phyloP scores from a whole-genome alignment of 2,888 invertebrate species.

The Amphipoea oculea region DNA sequence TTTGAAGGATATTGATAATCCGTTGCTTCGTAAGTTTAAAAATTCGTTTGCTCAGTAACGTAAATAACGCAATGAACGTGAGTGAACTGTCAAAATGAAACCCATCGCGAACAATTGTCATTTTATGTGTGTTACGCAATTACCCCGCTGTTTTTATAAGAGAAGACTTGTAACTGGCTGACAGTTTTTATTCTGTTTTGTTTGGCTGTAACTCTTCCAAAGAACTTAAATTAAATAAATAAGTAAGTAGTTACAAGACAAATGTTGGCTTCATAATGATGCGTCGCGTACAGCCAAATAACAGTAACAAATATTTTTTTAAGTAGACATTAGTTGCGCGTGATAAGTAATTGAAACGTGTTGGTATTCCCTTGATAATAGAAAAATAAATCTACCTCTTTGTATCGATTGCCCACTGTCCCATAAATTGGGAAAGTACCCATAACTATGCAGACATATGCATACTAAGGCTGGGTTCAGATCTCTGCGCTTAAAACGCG shows the following conservation, averaged over 20 bases:
- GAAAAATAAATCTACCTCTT: not conserved
- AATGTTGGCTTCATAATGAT: not conserved
- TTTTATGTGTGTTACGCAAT: not conserved
- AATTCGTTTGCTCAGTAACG: too few species aligned
- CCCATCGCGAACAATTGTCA: too few species aligned
- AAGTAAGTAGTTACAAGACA: not conserved
- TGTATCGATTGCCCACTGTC: not conserved
- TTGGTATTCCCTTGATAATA: conserved; percentile 16
- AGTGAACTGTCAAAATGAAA: too few species aligned
- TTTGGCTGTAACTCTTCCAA: not conserved
- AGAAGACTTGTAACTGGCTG: too few species aligned
- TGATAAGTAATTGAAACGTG: conserved; percentile 13
- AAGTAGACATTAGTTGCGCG: not conserved
- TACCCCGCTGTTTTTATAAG: not conserved
- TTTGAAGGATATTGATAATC: too few species aligned
- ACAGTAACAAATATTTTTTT: not conserved
- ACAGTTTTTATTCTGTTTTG: not conserved
- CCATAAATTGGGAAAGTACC: not conserved
- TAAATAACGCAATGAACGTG: too few species aligned
- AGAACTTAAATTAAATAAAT: not conserved
- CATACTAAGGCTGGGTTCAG: not conserved
- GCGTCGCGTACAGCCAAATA: not conserved
- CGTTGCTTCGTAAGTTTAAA: too few species aligned
- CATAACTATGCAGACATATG: not conserved
- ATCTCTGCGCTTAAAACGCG: not conserved